Conservation (phyloP, 2,113 vertebrate species). For the Rhegmatorhina hoffmannsi region DNA sequence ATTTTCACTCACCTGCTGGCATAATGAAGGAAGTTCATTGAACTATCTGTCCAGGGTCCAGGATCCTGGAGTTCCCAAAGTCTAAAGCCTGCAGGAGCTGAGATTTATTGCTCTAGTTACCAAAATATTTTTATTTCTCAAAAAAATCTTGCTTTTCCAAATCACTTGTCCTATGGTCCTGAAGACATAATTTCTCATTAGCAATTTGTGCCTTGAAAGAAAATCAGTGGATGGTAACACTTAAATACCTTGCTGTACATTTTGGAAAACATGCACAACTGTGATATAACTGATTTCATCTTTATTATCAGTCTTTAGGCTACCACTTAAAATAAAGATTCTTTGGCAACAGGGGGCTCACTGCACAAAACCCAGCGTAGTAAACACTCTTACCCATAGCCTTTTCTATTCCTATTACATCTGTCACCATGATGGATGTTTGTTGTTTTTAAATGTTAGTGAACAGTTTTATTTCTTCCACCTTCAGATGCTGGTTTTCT, state of each 20-base stretch:
- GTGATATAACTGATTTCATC: background rate
- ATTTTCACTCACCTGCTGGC: background rate
- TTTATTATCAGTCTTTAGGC: background rate
- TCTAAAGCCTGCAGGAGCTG: background rate
- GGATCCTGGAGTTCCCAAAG: background rate
- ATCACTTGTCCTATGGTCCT: background rate
- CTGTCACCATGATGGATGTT: fast-evolving
- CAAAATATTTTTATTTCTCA: background rate
- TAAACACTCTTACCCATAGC: background rate
- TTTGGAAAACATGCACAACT: background rate
- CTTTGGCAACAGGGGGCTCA: background rate
- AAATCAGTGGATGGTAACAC: background rate
- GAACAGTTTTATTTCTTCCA: background rate
- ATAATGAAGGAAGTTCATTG: background rate
- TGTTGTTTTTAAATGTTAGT: background rate
- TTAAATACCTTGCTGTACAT: background rate
- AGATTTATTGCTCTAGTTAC: background rate
- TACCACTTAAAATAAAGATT: background rate
- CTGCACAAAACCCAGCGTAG: background rate
- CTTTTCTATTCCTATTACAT: background rate
- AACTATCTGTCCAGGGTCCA: background rate
- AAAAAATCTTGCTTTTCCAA: background rate
- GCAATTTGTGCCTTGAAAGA: background rate
- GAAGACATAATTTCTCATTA: background rate
- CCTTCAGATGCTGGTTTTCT: background rate